Percentiles rank a stretch among this genome's conserved stretches.
These are phyloP conservation scores for Hylia prasina DNA, from an alignment of 2,113 vertebrate genomes.

Conservation along the genomic window DNA sequence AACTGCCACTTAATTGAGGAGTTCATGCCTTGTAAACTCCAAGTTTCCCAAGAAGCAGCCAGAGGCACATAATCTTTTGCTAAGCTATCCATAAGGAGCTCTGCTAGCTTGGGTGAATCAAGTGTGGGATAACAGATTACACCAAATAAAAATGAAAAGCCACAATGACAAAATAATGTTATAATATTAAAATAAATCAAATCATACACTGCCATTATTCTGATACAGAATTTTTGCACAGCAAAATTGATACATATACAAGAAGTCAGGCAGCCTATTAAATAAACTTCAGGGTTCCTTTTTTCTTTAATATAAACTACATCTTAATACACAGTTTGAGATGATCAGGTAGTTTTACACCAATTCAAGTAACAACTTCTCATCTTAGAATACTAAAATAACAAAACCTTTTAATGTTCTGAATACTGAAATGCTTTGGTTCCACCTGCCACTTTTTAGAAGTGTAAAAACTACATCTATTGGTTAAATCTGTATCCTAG, in stretches of 20 bases:
- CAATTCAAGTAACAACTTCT: conserved; percentile 35
- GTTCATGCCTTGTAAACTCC: not conserved
- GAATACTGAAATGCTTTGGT: conserved; percentile 25
- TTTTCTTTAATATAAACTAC: conserved; percentile 59
- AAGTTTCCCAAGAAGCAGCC: not conserved
- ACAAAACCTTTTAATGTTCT: not conserved
- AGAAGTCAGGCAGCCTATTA: conserved; percentile 59
- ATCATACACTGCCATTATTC: conserved; percentile 72
- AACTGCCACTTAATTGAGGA: not conserved
- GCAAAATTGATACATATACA: conserved; percentile 65
- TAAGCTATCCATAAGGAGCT: not conserved
- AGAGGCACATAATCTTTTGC: not conserved
- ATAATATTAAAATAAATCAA: conserved; percentile 77
- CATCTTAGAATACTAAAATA: conserved; percentile 15
- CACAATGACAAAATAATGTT: conserved; percentile 71
- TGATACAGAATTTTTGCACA: conserved; percentile 81
- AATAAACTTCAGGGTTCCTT: conserved; percentile 55
- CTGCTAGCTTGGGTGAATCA: not conserved
- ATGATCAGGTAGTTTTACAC: conserved; percentile 41
- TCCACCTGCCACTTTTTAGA: not conserved
- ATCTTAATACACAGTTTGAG: conserved; percentile 48
- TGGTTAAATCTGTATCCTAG: conserved; percentile 13
- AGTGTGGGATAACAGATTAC: not conserved
- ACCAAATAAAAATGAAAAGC: conserved; percentile 58
- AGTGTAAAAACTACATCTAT: conserved; percentile 22